Conservation (phyloP, 2,888 invertebrate genomes). For the Carabus problematicus region DNA sequence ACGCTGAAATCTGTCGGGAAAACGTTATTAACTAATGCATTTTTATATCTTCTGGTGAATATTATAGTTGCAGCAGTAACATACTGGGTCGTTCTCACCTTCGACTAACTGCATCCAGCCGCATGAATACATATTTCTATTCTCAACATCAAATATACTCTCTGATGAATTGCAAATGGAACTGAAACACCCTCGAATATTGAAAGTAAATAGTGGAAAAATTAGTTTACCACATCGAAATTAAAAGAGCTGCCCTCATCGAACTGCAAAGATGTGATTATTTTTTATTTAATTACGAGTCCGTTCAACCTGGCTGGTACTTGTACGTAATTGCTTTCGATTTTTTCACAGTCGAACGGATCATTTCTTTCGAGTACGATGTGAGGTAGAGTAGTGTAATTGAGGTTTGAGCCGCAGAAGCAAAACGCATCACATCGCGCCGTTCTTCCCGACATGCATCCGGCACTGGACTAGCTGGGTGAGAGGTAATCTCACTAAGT, state of each 20-base stretch:
- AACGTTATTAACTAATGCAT: slow-evolving; percentile 40
- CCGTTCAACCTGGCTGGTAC: slow-evolving; percentile 18
- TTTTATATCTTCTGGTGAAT: slow-evolving; percentile 23
- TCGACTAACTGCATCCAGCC: too few relatives aligned
- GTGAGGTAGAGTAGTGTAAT: too few relatives aligned
- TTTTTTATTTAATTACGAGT: slow-evolving; percentile 37
- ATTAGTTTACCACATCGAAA: too few relatives aligned
- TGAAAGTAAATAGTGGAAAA: too few relatives aligned
- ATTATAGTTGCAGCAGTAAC: not conserved
- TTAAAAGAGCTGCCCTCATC: too few relatives aligned
- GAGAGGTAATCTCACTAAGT: slow-evolving; percentile 48
- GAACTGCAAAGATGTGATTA: slow-evolving; percentile 18
- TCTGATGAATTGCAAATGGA: too few relatives aligned
- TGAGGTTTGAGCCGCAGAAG: not conserved
- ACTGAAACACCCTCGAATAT: too few relatives aligned
- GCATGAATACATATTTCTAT: too few relatives aligned
- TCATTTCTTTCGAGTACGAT: slow-evolving; percentile 29
- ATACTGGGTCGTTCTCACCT: not conserved
- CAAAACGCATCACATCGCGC: slow-evolving; percentile 5
- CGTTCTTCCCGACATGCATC: not conserved
- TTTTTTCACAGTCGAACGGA: slow-evolving; percentile 39
- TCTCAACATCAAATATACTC: too few relatives aligned
- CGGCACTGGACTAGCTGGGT: not conserved
- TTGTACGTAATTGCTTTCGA: slow-evolving; percentile 38
- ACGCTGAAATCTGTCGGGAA: slow-evolving; percentile 33